Percentiles rank a stretch among this genome's conserved stretches.
These are phyloP conservation scores for Odontomachus brunneus DNA, from an alignment of 1,140 invertebrate species.

Conservation along the genomic window DNA sequence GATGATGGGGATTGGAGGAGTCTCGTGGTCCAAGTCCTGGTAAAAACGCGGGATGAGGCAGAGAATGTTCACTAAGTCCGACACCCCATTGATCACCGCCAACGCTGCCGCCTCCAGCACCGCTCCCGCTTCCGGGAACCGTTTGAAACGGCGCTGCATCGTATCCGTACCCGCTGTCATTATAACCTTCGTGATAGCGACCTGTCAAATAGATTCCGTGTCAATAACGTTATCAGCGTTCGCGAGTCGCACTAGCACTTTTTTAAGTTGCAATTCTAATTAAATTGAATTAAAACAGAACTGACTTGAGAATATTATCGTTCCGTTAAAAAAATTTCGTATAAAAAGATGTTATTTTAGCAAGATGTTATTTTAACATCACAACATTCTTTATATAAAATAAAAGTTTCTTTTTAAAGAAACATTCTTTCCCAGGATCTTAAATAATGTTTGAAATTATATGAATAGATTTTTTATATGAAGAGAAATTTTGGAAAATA, in stretches of 20 bases:
- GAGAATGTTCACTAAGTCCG: conserved; percentile 85
- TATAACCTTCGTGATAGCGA: conserved; percentile 89
- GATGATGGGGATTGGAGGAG: conserved; percentile 83
- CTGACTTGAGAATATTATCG: not conserved
- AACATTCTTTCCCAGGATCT: too few species aligned
- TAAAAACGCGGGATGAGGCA: conserved; percentile 88
- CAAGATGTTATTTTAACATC: too few species aligned
- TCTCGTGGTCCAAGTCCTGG: conserved; percentile 85
- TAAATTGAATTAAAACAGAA: too few species aligned
- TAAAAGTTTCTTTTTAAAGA: too few species aligned
- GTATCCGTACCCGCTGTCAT: conserved; percentile 88
- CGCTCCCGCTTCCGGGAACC: conserved; percentile 89
- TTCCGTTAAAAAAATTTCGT: too few species aligned
- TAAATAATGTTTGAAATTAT: too few species aligned
- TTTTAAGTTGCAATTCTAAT: not conserved
- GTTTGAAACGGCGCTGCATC: conserved; percentile 92
- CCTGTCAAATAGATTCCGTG: conserved; percentile 75
- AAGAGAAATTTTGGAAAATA: too few species aligned
- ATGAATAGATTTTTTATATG: too few species aligned
- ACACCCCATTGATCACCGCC: conserved; percentile 82
- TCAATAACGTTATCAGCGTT: not conserved
- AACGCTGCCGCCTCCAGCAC: conserved; percentile 85
- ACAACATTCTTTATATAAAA: too few species aligned
- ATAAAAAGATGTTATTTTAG: too few species aligned
- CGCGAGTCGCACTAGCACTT: not conserved